Conservation (phyloP, 2,113 vertebrate species). For the Pseudois nayaur region DNA sequence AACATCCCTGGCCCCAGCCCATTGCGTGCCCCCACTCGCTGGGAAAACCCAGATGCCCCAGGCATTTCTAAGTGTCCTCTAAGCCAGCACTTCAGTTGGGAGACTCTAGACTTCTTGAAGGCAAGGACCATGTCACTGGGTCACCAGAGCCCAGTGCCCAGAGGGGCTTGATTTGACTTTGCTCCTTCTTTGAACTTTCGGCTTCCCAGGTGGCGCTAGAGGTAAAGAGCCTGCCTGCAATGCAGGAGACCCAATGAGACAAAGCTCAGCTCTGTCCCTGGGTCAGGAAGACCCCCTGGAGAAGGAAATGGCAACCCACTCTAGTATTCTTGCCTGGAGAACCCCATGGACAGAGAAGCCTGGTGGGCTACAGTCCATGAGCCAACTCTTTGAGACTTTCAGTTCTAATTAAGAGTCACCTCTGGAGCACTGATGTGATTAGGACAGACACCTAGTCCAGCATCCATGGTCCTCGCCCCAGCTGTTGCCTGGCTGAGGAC, state of each 20-base stretch:
- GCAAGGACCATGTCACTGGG: background rate
- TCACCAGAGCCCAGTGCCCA: background rate
- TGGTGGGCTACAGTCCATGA: background rate
- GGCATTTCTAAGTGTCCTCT: background rate
- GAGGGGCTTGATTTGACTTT: background rate
- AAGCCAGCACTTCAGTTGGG: background rate
- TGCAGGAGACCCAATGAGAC: background rate
- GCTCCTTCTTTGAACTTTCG: background rate
- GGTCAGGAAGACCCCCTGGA: background rate
- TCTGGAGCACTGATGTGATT: background rate
- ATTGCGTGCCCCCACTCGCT: background rate
- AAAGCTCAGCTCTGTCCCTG: background rate
- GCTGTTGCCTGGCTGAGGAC: background rate
- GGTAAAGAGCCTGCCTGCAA: background rate
- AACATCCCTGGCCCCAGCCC: background rate
- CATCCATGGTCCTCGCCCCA: fast-evolving
- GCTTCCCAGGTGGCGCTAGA: background rate
- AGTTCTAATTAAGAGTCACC: background rate
- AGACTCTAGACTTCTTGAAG: background rate
- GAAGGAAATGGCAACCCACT: background rate
- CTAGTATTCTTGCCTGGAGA: background rate
- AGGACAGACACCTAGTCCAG: background rate
- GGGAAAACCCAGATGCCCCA: background rate
- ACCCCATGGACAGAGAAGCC: background rate
- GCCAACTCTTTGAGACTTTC: background rate